These are phyloP conservation scores for Parapsyche elsis DNA, from an alignment of 1,140 invertebrate species.

Conservation along the genomic window DNA sequence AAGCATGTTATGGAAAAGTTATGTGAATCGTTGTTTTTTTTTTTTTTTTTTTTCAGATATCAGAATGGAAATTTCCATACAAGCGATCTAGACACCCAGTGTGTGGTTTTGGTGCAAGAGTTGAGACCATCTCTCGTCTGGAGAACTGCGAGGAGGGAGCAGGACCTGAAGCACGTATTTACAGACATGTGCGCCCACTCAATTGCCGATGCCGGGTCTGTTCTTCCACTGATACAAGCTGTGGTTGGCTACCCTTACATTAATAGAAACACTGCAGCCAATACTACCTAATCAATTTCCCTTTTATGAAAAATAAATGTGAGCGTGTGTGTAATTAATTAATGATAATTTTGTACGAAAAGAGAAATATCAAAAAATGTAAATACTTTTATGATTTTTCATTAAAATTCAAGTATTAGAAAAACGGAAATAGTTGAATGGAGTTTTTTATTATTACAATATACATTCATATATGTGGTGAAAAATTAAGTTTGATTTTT, in stretches of 20 bases:
- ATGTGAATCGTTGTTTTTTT: not conserved
- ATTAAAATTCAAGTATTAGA: no score
- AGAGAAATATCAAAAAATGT: no score
- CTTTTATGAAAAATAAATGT: no score
- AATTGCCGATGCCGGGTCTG: constrained; percentile 50
- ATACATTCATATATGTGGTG: no score
- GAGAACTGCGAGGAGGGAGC: constrained; percentile 50
- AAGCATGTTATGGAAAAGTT: no score
- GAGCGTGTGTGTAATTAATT: no score
- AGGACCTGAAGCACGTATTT: constrained; percentile 35
- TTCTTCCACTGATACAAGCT: constrained; percentile 45
- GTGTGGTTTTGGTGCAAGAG: constrained; percentile 49
- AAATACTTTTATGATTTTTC: no score
- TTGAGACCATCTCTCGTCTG: constrained; percentile 13
- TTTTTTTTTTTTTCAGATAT: constrained; percentile 44
- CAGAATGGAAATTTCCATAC: constrained; percentile 53
- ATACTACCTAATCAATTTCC: no score
- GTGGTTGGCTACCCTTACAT: constrained; percentile 49
- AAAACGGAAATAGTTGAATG: no score
- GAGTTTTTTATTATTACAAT: no score
- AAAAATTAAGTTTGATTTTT: no score
- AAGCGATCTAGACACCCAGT: constrained; percentile 52
- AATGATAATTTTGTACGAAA: no score
- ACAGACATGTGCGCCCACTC: constrained; percentile 43
- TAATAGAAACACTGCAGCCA: not conserved